Conservation (phyloP, 92 coral and sea anemone species). For the Porites rus region DNA sequence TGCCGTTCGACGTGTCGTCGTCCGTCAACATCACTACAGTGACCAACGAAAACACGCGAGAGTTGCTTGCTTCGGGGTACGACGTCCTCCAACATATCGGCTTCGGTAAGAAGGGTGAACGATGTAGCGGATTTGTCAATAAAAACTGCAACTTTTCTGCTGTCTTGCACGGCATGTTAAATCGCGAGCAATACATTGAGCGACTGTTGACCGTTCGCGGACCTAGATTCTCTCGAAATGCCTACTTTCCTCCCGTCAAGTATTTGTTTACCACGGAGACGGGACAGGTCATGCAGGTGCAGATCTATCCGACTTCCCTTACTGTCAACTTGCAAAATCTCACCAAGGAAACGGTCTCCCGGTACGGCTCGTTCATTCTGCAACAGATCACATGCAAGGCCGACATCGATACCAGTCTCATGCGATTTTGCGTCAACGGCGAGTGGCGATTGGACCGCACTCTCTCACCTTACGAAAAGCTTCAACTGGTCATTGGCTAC, state of each 20-base stretch:
- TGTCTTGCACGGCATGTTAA: slow-evolving; percentile 16
- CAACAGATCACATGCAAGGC: slow-evolving; percentile 4
- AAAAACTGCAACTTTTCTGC: slow-evolving; percentile 29
- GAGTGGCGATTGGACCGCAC: slow-evolving; percentile 10
- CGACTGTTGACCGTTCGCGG: slow-evolving; percentile 18
- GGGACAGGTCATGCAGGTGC: slow-evolving; percentile 8
- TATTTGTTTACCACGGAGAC: not conserved
- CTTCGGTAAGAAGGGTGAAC: slow-evolving; percentile 12
- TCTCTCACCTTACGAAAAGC: slow-evolving; percentile 10
- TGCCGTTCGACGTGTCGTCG: slow-evolving; percentile 23
- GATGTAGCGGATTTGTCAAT: slow-evolving; percentile 1
- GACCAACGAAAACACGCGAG: slow-evolving; percentile 6
- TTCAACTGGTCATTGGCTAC: slow-evolving; percentile 8
- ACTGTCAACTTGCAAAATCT: slow-evolving; percentile 26
- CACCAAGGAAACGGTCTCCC: not conserved
- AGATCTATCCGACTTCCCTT: slow-evolving; percentile 14
- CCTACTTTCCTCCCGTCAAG: slow-evolving; percentile 29
- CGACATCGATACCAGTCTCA: slow-evolving; percentile 17
- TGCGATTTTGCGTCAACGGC: slow-evolving; percentile 14
- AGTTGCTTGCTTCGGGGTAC: slow-evolving; percentile 24
- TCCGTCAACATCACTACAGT: slow-evolving; percentile 26
- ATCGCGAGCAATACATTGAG: not conserved
- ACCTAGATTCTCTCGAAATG: not conserved
- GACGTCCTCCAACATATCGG: slow-evolving; percentile 14
- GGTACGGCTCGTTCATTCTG: slow-evolving; percentile 3